phyloP scores from a whole-genome alignment of 1,140 invertebrate genomes.

The Cardiocondyla obscurior region DNA sequence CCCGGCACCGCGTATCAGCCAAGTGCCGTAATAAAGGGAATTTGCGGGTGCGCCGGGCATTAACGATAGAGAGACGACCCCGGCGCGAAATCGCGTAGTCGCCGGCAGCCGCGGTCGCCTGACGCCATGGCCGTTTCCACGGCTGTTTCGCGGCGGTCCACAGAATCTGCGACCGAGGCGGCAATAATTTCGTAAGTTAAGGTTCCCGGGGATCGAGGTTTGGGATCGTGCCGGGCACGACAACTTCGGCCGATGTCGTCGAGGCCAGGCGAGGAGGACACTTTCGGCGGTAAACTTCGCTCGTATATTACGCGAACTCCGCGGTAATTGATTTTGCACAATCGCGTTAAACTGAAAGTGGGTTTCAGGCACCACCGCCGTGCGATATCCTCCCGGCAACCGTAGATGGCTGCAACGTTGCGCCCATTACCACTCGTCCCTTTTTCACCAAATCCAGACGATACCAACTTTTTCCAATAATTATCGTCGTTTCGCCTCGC shows the following conservation, averaged over 20 bases:
- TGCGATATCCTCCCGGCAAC: not conserved
- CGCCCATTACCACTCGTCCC: conserved; percentile 9
- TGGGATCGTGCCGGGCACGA: conserved; percentile 32
- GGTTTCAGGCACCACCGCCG: conserved; percentile 33
- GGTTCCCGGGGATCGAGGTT: conserved; percentile 24
- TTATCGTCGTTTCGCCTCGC: conserved; percentile 16
- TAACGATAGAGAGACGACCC: conserved; percentile 14
- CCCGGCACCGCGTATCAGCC: conserved; percentile 25
- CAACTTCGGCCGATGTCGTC: conserved; percentile 30
- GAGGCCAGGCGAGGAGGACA: conserved; percentile 40
- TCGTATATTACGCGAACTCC: conserved; percentile 52
- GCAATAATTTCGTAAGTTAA: conserved; percentile 47
- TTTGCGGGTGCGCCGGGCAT: conserved; percentile 27
- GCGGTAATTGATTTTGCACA: conserved; percentile 56
- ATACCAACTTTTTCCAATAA: conserved; percentile 50
- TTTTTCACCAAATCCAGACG: conserved; percentile 32
- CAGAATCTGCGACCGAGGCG: conserved; percentile 13
- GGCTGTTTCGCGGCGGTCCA: conserved; percentile 16
- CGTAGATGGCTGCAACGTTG: conserved; percentile 3
- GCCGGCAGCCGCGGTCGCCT: not conserved
- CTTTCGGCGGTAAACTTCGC: conserved; percentile 52
- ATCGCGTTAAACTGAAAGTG: conserved; percentile 54
- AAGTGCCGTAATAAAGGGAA: conserved; percentile 46
- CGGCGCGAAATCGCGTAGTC: not conserved
- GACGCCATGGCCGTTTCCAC: conserved; percentile 2